A percentile compares a stretch with the other conserved stretches of the same genome.
Evolutionary conservation across 2,113 vertebrate species (phyloP).

Genomic region (Brachirus orientalis): DNA sequence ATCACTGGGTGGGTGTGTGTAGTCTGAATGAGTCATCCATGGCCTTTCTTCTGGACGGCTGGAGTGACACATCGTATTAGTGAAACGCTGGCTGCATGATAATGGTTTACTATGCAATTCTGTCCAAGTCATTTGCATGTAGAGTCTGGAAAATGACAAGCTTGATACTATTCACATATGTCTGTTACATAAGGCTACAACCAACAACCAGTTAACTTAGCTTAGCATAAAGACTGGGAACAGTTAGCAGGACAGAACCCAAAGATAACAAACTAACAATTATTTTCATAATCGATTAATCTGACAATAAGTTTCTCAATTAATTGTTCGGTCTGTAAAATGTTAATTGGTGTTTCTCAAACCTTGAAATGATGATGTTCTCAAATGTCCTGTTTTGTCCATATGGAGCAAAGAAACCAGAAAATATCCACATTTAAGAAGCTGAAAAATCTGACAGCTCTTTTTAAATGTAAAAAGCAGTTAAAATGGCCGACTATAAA

Average conservation of each 20-base stretch:
- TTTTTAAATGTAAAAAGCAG: no score
- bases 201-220: not conserved
- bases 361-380: no score
- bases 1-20: conserved; percentile 21
- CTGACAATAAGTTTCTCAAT: no score
- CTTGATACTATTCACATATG: not conserved
- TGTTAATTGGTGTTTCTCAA: no score
- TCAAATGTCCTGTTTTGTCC: no score
- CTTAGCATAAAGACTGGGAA: not conserved
- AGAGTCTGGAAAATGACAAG: not conserved
- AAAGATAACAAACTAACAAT: not conserved
- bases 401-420: no score
- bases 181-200: not conserved
- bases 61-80: conserved; percentile 10
- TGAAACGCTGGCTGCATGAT: not conserved
- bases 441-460: no score
- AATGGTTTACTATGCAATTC: not conserved
- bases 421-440: no score
- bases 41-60: conserved; percentile 9
- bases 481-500: no score
- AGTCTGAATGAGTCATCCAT: conserved; percentile 40
- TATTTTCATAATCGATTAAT: no score
- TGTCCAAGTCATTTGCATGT: not conserved
- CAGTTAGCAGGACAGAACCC: not conserved
- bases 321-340: no score